Evolutionary conservation across 1,140 invertebrate species (phyloP), one percentile per base, ranked within the genome.

Genomic region (Ridgeia piscesae): DNA sequence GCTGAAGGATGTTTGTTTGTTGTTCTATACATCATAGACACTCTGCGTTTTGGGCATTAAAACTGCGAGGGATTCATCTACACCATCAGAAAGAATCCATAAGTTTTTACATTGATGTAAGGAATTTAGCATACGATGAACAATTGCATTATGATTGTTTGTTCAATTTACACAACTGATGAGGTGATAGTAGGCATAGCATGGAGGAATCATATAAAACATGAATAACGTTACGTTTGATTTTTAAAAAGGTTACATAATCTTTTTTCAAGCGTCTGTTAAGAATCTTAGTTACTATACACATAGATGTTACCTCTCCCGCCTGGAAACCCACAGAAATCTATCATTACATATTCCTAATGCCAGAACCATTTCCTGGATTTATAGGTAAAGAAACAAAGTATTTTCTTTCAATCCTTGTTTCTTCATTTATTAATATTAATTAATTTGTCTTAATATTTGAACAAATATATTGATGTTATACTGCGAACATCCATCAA

Each of bases 401-500:
- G 11, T 42, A 42, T 42, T 6, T 42, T 42, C 42, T 33, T 89
- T 89, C 34, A 34, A 89, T 33, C 4, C 34, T 33, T 33, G 34
- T 89, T 89, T 89, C 89, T 33, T 34, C 89, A 4, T 89, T 89
- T 89, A 33, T 89, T 89, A 89, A 33, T 89, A 34, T 33, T 89
- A 89, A 89, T 89, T 34, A 6, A 33, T 9, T 42, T 4, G 4
- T 42, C 42, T 42, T 42, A 42, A 42, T 42, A 42, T 11, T 42
- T 6, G 42, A 42, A 6, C 11, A 42, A 42, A 42, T 11, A 42
- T 42, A 11, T 9, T 89, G 33, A 89, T 6, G 14, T 4, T 42
- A 11, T 42, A 42, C 42, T 6, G 42, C 42, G 11, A 42, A 42
- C 42, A 4, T 42, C 42, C 42, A 6, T 42, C 42, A 6, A 42